Percentiles rank a stretch among this genome's conserved stretches.
phyloP scores from a whole-genome alignment of 2,888 invertebrate genomes.

The Rugalucina vietnamica region DNA sequence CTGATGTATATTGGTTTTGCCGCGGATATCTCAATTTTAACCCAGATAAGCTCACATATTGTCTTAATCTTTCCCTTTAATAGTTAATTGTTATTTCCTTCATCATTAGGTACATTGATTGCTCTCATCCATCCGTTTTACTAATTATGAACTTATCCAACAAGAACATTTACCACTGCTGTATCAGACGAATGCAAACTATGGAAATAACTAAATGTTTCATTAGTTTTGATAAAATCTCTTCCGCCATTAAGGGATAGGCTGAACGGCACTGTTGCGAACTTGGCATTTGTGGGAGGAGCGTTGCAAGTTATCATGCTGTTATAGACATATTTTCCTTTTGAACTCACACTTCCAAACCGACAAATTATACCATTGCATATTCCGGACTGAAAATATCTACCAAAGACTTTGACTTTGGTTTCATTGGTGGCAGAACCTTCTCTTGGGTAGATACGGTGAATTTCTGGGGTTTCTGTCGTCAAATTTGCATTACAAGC shows the following conservation, averaged over 20 bases:
- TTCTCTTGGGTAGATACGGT: slow-evolving; percentile 41
- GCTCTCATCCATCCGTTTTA: too few species aligned
- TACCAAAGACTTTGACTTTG: slow-evolving; percentile 51
- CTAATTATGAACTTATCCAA: slow-evolving; percentile 10
- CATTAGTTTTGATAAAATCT: neutral
- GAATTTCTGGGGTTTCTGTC: neutral
- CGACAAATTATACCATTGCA: slow-evolving; percentile 46
- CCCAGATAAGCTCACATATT: too few species aligned
- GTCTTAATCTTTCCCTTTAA: too few species aligned
- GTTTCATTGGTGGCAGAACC: slow-evolving; percentile 25
- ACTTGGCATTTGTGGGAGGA: neutral
- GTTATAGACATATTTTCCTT: slow-evolving; percentile 41
- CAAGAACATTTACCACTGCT: neutral
- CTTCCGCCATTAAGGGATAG: slow-evolving; percentile 44
- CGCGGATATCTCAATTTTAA: too few species aligned
- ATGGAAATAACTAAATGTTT: slow-evolving; percentile 15
- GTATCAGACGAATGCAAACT: neutral
- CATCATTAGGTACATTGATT: too few species aligned
- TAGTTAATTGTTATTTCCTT: too few species aligned
- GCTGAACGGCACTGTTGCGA: slow-evolving; percentile 10
- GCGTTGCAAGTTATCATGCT: slow-evolving; percentile 38
- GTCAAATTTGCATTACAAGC: slow-evolving; percentile 39
- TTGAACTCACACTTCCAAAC: slow-evolving; percentile 34
- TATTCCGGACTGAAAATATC: slow-evolving; percentile 45
- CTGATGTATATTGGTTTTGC: too few species aligned